A percentile compares a stretch with the other conserved stretches of the same genome.
phyloP scores from a whole-genome alignment of 2,113 vertebrate genomes.

The Microcebus ravelobensis region DNA sequence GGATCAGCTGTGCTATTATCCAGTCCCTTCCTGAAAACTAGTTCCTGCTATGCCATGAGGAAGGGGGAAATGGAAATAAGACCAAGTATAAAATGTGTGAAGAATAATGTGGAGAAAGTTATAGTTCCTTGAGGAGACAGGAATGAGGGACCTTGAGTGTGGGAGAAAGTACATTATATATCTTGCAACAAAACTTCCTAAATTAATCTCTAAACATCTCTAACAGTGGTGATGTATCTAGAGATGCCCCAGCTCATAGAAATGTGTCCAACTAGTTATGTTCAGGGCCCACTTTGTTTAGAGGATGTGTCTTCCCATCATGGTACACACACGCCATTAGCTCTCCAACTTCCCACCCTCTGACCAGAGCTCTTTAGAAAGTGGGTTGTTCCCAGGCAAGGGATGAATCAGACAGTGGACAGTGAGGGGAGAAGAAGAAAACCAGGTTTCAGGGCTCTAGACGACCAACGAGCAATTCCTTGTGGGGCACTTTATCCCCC shows the following conservation, averaged over 20 bases:
- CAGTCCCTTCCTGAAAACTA: not conserved
- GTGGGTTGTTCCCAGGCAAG: not conserved
- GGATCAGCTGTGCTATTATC: not conserved
- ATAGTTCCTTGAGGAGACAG: not conserved
- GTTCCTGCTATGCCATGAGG: not conserved
- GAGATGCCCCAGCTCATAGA: not conserved
- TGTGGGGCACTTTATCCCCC: not conserved
- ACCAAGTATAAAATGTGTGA: not conserved
- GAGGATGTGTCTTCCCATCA: not conserved
- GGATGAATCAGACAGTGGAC: not conserved
- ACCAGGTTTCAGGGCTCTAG: not conserved
- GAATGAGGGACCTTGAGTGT: not conserved
- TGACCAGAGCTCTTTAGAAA: not conserved
- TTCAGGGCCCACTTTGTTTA: not conserved
- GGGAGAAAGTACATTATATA: not conserved
- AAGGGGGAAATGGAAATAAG: not conserved
- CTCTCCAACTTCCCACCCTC: not conserved
- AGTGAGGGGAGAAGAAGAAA: accelerated
- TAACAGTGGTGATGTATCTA: not conserved
- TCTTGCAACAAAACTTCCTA: not conserved
- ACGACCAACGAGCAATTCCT: not conserved
- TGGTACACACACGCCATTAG: not conserved
- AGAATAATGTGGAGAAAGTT: not conserved
- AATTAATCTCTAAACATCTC: not conserved
- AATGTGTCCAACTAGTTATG: not conserved